Base-by-base conservation (phyloP, 2,888 invertebrate species). In the Agriopis marginaria region DNA sequence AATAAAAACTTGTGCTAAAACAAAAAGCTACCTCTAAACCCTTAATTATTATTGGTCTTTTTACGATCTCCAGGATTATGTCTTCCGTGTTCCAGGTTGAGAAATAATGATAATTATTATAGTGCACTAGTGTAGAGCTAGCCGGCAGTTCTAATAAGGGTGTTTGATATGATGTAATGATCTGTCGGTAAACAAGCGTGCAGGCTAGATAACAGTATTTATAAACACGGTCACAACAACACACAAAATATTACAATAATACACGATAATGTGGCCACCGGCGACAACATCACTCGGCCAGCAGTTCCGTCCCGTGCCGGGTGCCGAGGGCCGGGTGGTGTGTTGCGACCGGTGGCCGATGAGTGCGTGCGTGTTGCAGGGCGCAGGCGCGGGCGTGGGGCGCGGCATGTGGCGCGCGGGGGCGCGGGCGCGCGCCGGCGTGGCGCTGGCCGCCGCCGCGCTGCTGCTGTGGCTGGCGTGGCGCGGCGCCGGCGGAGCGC, bases 401-500 rank as follows among this genome's bases (percentile, higher is more conserved):
- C 44, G 63, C 64, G 61, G 47, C 62, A 62, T 63, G 53, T 54
- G 54, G 70, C 49, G 54, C 55, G 61, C 55, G 66, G 67, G 53
- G 61, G 47, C 50, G 63, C 63, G 76, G 49, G 75, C 71, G 69
- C 70, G 72, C 66, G 62, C 62, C 66, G 66, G 55, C 63, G 65
- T 51, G 80, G 74, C 69, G 64, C 68, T 63, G 50, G 53, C 61
- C 65, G 71, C 51, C 45, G 68, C 55, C 67, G 78, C 65, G 67
- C 63, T 68, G 77, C 64, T 73, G 64, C 53, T 68, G 75, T 68
- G 68, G 70, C 40, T 53, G 62, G 73, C 54, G 70, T 66, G 72
- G 78, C 71, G 75, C 78, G 77, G 81, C 80, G 82, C 79, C 84
- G 81, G 79, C 80, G 77, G 54, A 70, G 78, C 73, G 82, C 77